These are phyloP conservation scores for Squalus acanthias DNA, from an alignment of 2,797 vertebrate species.

Conservation along the genomic window DNA sequence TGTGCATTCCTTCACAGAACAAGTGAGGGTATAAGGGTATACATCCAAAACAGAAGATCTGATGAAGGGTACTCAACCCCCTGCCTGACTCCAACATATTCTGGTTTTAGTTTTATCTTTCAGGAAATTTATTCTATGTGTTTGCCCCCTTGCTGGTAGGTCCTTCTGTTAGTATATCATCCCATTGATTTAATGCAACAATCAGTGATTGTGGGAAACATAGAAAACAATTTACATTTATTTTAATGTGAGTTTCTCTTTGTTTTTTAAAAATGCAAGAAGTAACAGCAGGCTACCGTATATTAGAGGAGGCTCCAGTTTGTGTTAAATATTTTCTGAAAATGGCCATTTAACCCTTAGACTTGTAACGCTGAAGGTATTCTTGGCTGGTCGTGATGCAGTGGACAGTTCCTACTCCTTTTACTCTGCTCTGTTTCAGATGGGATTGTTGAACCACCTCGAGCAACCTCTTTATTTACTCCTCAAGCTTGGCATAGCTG, in stretches of 20 bases:
- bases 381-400: neutral
- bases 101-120: neutral
- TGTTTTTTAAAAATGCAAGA: no score
- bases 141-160: neutral
- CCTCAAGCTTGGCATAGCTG: conserved; percentile 90
- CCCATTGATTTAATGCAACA: neutral
- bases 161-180: neutral
- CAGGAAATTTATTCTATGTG: neutral
- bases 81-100: neutral
- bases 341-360: neutral
- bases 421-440: conserved; percentile 57
- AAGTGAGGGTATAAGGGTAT: neutral
- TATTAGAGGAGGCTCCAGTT: no score
- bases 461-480: conserved; percentile 70
- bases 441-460: conserved; percentile 69
- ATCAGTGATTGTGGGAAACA: neutral
- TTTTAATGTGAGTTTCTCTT: neutral
- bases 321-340: neutral
- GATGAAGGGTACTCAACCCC: neutral
- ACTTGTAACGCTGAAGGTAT: neutral
- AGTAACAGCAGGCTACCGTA: no score
- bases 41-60: neutral
- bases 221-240: neutral
- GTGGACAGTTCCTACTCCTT: neutral
- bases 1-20: neutral